Percentiles rank a stretch among this genome's conserved stretches.
These are phyloP conservation scores for Rhagonycha fulva DNA, from an alignment of 2,888 invertebrate genomes.

Conservation along the genomic window DNA sequence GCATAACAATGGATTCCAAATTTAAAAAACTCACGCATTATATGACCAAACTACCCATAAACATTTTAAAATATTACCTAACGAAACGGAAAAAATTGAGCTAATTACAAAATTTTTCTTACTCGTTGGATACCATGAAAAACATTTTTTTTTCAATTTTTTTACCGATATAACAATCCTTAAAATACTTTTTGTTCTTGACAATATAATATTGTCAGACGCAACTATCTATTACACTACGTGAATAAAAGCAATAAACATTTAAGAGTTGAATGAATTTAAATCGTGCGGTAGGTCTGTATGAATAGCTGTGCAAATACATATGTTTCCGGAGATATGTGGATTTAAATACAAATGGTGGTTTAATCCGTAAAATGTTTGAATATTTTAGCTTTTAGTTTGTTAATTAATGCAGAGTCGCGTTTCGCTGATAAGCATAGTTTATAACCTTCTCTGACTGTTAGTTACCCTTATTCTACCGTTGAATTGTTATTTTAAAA, in stretches of 20 bases:
- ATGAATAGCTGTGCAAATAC: constrained; percentile 47
- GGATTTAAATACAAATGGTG: constrained; percentile 42
- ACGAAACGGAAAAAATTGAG: neutral
- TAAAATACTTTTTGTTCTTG: neutral
- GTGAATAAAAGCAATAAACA: constrained; percentile 37
- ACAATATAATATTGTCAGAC: constrained; percentile 20
- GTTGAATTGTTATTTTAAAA: constrained; percentile 24
- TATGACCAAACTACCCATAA: neutral
- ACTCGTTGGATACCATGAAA: too few relatives aligned
- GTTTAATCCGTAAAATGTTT: constrained; percentile 44
- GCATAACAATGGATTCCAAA: neutral
- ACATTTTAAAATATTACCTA: neutral
- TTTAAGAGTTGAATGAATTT: constrained; percentile 33
- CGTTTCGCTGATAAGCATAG: constrained; percentile 49
- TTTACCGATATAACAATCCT: neutral
- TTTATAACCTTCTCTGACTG: constrained; percentile 40
- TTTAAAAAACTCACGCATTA: neutral
- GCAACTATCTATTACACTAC: constrained; percentile 22
- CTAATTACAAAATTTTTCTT: too few relatives aligned
- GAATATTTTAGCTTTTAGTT: constrained; percentile 47
- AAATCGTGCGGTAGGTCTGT: constrained; percentile 33
- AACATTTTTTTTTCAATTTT: too few relatives aligned
- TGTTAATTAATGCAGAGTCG: constrained; percentile 50
- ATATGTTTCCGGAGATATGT: constrained; percentile 49
- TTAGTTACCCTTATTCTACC: constrained; percentile 27